Base-by-base conservation (phyloP, 2,888 invertebrate genomes). In the Electrophaes corylata region DNA sequence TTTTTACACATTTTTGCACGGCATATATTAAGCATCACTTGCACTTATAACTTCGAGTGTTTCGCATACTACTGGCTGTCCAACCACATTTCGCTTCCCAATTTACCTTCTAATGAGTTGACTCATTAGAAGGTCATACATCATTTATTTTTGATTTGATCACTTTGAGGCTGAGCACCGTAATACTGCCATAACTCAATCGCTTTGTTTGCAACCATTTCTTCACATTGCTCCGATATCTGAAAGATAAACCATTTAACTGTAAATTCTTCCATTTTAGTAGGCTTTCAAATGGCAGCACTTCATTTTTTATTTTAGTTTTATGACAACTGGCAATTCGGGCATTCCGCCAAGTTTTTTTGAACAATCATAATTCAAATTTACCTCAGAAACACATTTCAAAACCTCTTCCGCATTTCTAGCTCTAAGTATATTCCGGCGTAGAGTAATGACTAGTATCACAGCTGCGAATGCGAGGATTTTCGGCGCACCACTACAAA, bases 131-230 rank as follows among this genome's bases (percentile, higher is more conserved):
- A 91, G 86, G 91, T 91, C 91, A 90, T 91, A 78, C 90, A 91
- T 91, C 91, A 91, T 90, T 91, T 91, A 37, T 37, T 37, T 75
- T 91, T 91, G 2, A 91, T 72, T 49, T 82, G 86, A 53, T 91
- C 91, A 51, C 75, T 88, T 58, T 91, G 91, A 0, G 91, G 89
- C 56, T 88, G 90, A 1, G 89, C 95, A 55, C 96, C 96, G 79
- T 96, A 95, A 76, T 95, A 95, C 77, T 96, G 96, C 96, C 97
- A 97, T 68, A 96, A 91, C 72, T 97, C 97, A 4, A 97, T 95
- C 0, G 96, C 95, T 85, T 97, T 96, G 76, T 95, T 96, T 0
- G 96, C 96, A 60, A 97, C 95, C 2, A 96, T 93, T 78, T 97
- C 97, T 65, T 96, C 95, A 69, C 94, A 94, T 83, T 97, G 96